These are phyloP conservation scores for Oedothorax gibbosus DNA, from an alignment of 1,140 invertebrate species.

Conservation along the genomic window DNA sequence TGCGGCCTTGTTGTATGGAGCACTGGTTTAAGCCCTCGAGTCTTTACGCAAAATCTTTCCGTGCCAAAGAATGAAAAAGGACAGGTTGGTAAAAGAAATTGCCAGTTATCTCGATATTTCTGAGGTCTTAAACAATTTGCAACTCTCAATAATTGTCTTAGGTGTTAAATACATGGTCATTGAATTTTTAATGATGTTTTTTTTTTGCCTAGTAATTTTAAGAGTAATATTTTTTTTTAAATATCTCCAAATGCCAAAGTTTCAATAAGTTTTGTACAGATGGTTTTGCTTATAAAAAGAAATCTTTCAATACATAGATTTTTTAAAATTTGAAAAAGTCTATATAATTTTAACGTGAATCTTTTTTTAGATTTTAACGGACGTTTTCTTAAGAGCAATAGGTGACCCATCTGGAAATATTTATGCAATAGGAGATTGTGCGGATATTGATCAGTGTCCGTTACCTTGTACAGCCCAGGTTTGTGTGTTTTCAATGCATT, in stretches of 20 bases:
- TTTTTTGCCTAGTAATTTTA: no score
- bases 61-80: constrained; percentile 66
- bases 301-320: no score
- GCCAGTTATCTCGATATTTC: no score
- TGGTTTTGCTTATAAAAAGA: no score
- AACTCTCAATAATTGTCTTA: constrained; percentile 10
- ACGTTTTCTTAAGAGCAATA: constrained; percentile 65
- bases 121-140: no score
- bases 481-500: constrained; percentile 2
- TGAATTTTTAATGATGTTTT: no score
- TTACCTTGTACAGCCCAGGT: constrained; percentile 69
- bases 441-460: constrained; percentile 64
- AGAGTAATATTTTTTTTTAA: no score
- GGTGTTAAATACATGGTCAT: not conserved
- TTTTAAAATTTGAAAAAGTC: no score
- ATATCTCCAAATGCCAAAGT: no score
- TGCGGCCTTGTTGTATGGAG: constrained; percentile 71
- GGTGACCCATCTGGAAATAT: constrained; percentile 62
- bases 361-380: constrained; percentile 65
- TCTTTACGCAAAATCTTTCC: constrained; percentile 65
- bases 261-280: no score
- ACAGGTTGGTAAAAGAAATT: constrained; percentile 64
- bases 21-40: constrained; percentile 68
- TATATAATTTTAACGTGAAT: not conserved
- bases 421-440: constrained; percentile 68